phyloP scores from a whole-genome alignment of 2,797 vertebrate species.

The Ctenosaura bakeri region DNA sequence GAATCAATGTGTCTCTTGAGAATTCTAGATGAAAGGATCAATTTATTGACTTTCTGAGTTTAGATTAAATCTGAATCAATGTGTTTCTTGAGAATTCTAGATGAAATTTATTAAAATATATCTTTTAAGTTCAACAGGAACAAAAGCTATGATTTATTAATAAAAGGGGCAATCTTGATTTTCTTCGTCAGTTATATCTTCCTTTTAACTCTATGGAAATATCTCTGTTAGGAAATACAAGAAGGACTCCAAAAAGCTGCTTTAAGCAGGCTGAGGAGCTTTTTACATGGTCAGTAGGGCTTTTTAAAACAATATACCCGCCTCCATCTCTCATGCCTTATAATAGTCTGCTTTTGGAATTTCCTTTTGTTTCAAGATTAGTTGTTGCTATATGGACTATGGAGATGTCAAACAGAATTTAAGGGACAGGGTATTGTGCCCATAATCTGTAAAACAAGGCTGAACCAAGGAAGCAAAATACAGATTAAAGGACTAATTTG shows the following conservation, averaged over 20 bases:
- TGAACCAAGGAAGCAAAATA: background rate
- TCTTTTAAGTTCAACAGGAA: background rate
- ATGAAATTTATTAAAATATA: background rate
- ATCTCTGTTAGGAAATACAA: background rate
- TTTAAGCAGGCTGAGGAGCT: background rate
- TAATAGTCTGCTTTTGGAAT: background rate
- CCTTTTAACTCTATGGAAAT: too few relatives aligned
- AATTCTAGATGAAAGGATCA: too few relatives aligned
- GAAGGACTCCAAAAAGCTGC: background rate
- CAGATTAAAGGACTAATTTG: too few relatives aligned
- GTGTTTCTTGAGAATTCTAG: background rate
- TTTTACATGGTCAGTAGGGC: background rate
- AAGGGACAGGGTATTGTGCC: background rate
- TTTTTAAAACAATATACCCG: background rate
- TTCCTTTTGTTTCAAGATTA: background rate
- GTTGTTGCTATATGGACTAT: background rate
- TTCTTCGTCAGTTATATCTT: too few relatives aligned
- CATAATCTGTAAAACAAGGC: background rate
- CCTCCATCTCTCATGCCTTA: background rate
- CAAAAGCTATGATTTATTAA: background rate
- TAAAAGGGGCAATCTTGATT: background rate
- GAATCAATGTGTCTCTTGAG: too few relatives aligned
- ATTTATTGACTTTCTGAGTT: too few relatives aligned
- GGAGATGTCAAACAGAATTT: background rate
- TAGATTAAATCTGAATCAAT: too few relatives aligned